phyloP scores from a whole-genome alignment of 2,888 invertebrate species.

The Phortica magna region DNA sequence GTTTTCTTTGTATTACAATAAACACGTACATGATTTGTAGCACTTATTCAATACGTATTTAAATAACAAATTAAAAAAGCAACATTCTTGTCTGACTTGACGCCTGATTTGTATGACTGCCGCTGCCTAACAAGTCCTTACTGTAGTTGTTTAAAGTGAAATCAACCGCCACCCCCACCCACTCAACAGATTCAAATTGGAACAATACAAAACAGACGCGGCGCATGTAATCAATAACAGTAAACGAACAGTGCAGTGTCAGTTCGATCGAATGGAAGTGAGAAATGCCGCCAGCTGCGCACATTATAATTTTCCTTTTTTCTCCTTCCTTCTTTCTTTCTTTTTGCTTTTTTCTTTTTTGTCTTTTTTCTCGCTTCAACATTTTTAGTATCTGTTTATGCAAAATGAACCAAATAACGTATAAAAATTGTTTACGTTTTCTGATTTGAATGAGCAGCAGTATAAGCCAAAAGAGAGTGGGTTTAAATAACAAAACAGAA shows the following conservation, averaged over 20 bases:
- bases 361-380: background rate
- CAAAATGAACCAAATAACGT: conserved; percentile 27
- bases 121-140: background rate
- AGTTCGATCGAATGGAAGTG: conserved; percentile 12
- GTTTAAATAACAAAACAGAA: background rate
- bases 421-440: conserved; percentile 20
- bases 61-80: too few species aligned
- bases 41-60: too few species aligned
- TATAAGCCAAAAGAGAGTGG: background rate
- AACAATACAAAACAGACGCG: conserved; percentile 13
- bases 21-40: too few species aligned
- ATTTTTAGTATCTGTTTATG: conserved; percentile 43
- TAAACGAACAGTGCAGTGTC: background rate
- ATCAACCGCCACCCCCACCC: conserved; percentile 18
- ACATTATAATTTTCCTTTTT: background rate
- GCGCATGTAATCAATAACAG: conserved; percentile 53
- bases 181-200: conserved; percentile 32
- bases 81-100: too few species aligned
- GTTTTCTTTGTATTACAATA: too few species aligned
- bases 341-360: background rate
- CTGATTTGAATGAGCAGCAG: background rate
- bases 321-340: background rate
- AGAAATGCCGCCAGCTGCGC: conserved; percentile 31
- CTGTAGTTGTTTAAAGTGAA: background rate
- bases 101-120: background rate